Evolutionary conservation across 2,113 vertebrate species (phyloP).

Genomic region (Heterotis niloticus): DNA sequence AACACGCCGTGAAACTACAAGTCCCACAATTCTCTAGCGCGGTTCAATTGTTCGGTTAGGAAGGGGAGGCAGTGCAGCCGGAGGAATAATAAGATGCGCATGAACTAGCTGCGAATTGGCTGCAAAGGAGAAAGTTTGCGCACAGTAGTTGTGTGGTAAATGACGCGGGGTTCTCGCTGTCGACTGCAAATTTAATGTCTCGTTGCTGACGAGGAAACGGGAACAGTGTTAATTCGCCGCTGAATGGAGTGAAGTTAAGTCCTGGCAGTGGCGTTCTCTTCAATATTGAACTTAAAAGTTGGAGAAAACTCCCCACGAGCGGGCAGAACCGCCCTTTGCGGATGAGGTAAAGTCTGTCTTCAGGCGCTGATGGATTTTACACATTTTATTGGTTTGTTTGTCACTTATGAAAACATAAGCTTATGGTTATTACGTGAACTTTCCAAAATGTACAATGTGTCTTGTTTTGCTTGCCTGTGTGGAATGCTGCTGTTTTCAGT

Average conservation of each 20-base stretch:
- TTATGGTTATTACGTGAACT: not conserved
- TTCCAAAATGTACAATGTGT: not conserved
- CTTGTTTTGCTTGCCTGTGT: not conserved
- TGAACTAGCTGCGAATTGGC: conserved; percentile 30
- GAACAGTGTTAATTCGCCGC: not conserved
- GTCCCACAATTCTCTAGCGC: conserved; percentile 36
- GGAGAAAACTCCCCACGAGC: not conserved
- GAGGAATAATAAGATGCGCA: conserved; percentile 40
- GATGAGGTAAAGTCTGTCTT: conserved; percentile 20
- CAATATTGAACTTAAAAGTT: conserved; percentile 12
- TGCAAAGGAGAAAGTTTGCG: conserved; percentile 39
- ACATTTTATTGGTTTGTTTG: not conserved
- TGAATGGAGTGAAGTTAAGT: not conserved
- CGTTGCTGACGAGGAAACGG: not conserved
- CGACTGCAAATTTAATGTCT: not conserved
- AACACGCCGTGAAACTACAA: conserved; percentile 28
- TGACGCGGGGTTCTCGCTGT: not conserved
- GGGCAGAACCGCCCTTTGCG: conserved; percentile 27
- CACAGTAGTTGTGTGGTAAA: conserved; percentile 29
- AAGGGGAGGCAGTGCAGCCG: conserved; percentile 26
- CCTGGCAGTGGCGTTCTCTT: not conserved
- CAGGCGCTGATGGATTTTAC: not conserved
- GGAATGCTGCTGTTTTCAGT: not conserved
- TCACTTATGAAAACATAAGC: not conserved
- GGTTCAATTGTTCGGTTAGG: conserved; percentile 16